Conservation (phyloP, 2,888 invertebrate species). For the Aethes cnicana region DNA sequence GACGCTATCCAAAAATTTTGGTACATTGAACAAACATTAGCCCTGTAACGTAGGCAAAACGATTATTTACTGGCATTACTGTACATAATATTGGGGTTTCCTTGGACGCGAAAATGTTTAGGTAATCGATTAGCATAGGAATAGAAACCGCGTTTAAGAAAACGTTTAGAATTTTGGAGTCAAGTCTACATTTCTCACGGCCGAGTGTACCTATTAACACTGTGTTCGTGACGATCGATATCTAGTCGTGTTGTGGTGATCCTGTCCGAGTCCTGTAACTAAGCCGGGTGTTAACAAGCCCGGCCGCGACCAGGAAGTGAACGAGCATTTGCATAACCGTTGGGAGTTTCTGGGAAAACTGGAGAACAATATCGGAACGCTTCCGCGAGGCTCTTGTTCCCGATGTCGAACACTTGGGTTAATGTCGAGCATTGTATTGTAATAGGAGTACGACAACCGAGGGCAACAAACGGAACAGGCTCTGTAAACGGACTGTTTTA, state of each 20-base stretch:
- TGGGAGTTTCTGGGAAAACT: slow-evolving; percentile 63
- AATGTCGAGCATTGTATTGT: slow-evolving; percentile 30
- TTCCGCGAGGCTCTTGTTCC: slow-evolving; percentile 49
- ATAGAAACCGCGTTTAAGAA: too few species aligned
- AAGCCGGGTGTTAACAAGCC: slow-evolving; percentile 64
- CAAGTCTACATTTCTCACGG: slow-evolving; percentile 28
- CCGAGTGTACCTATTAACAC: slow-evolving; percentile 42
- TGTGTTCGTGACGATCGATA: slow-evolving; percentile 72
- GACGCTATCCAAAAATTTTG: slow-evolving; percentile 37
- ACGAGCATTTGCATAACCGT: slow-evolving; percentile 73
- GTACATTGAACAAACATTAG: not conserved
- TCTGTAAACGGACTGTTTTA: slow-evolving; percentile 2
- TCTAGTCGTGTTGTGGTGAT: slow-evolving; percentile 63
- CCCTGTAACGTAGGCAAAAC: too few species aligned
- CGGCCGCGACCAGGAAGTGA: slow-evolving; percentile 62
- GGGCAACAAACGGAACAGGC: slow-evolving; percentile 7
- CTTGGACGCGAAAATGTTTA: too few species aligned
- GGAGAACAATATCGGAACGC: slow-evolving; percentile 61
- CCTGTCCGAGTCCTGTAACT: slow-evolving; percentile 58
- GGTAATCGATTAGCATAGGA: too few species aligned
- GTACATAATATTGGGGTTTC: too few species aligned
- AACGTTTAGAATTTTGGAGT: slow-evolving; percentile 18
- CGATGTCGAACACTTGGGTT: slow-evolving; percentile 41
- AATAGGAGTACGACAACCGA: slow-evolving; percentile 8
- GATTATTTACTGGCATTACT: too few species aligned